Evolutionary conservation across 2,888 invertebrate species (phyloP).

Genomic region (Pachycephus smyrnensis): DNA sequence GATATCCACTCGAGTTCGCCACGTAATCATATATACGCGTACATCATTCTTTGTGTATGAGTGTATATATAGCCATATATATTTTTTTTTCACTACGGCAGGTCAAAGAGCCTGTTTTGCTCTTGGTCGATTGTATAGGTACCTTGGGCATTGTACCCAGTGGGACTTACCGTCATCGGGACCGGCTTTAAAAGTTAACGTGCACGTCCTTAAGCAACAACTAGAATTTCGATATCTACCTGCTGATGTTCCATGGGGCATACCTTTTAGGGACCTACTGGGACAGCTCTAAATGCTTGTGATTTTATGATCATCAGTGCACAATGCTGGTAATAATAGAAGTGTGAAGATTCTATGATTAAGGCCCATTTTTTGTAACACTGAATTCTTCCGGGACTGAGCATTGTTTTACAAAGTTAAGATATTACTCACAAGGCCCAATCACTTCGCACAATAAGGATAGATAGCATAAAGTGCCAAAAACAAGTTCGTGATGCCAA

Average conservation of each 20-base stretch:
- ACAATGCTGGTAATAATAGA: not conserved
- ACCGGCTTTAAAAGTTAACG: conserved; percentile 43
- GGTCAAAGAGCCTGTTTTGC: conserved; percentile 25
- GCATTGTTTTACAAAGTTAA: not conserved
- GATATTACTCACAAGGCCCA: not conserved
- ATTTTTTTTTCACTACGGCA: conserved; percentile 42
- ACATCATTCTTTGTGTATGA: not conserved
- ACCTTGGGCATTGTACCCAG: not conserved
- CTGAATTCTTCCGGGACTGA: not conserved
- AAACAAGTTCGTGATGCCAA: not conserved
- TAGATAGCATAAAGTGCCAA: not conserved
- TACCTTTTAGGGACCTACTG: not conserved
- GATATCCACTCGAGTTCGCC: conserved; percentile 56
- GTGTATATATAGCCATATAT: not conserved
- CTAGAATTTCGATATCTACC: not conserved
- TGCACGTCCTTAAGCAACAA: conserved; percentile 26
- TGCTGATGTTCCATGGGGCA: not conserved
- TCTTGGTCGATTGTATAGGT: conserved; percentile 14
- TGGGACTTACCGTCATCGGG: conserved; percentile 7
- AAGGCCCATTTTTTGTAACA: not conserved
- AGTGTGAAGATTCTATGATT: not conserved
- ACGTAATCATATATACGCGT: conserved; percentile 49
- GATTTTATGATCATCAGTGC: not conserved
- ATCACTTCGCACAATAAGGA: not conserved
- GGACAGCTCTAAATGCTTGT: not conserved